Conservation (phyloP, 2,113 vertebrate genomes). For the Colistium nudipinnis region DNA sequence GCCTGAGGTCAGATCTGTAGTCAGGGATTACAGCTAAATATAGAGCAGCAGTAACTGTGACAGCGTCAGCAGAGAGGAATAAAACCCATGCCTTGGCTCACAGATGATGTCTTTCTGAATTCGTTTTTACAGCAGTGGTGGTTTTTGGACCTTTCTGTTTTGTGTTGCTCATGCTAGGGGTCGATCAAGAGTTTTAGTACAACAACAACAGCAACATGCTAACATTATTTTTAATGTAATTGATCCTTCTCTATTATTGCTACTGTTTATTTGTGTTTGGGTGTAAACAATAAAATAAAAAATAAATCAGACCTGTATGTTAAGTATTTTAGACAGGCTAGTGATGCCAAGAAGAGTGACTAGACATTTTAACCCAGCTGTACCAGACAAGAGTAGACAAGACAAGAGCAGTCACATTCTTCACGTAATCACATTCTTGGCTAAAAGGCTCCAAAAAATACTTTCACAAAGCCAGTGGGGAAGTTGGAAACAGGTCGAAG, state of each 20-base stretch:
- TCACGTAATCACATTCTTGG: conserved; percentile 5
- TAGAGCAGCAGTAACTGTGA: conserved; percentile 43
- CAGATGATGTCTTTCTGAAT: conserved; percentile 12
- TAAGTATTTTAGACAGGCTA: neutral
- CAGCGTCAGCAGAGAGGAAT: conserved; percentile 16
- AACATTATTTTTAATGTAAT: no score
- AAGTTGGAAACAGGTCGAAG: neutral
- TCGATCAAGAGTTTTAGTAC: no score
- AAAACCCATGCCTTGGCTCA: neutral
- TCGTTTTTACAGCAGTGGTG: conserved; percentile 1
- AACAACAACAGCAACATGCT: no score
- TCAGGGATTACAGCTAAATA: conserved; percentile 71
- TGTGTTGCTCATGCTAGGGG: neutral
- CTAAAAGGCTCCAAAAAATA: neutral
- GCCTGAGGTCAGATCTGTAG: conserved; percentile 54
- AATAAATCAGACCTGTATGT: no score
- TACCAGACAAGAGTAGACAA: neutral
- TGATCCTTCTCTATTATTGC: neutral
- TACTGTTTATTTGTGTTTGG: neutral
- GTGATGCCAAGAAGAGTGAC: neutral
- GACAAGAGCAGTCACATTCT: conserved; percentile 1
- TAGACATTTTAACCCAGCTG: neutral
- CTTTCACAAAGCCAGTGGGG: neutral
- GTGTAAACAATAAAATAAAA: no score
- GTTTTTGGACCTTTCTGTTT: neutral